Base-by-base conservation (phyloP, 2,797 vertebrate genomes). In the Chelmon rostratus region DNA sequence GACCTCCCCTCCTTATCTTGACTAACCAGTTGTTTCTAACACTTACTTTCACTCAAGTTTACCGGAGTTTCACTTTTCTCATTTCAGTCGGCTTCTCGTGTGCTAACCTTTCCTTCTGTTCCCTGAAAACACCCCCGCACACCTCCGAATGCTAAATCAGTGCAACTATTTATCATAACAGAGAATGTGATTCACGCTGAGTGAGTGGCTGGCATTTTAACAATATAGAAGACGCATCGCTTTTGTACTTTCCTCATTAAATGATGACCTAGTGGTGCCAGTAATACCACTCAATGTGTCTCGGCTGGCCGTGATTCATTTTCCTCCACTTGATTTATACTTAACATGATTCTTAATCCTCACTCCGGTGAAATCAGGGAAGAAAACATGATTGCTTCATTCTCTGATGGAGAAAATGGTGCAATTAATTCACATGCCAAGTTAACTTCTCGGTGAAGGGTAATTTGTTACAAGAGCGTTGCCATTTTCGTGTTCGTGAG, bases 181-280 rank as follows among this genome's bases (percentile, higher is more conserved):
- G 12, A 8, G 35, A 21, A 59, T 72, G 59, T 84, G 86, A 88
- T 58, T 91, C 86, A 89, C 44, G 23, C 78, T 28, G 62, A 68
- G 68, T 64, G 70, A 81, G 61, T n/a, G 78, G 54, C 56, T 88
- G 81, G 52, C 74, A 83, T 88, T 83, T 89, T 42, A 84, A 79
- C 72, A 68, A 72, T 49, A 53, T 42, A 68, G 58, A 73, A n/a
- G 33, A 69, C 82, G 84, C 65, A 50, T 68, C 35, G 21, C 28
- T 72, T 72, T 66, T 61, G 6, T 57, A 35, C 25, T 79, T 68
- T 69, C 28, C 66, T 83, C 44, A 59, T 86, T 80, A 76, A 70
- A 71, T 15, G 28, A 52, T 70, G 49, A 77, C 52, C 72, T 58
- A 4, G 31, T 35, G 57, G 61, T 62, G 62, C 31, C 54, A 64